Conservation (phyloP, 2,888 invertebrate genomes). For the Spisula subtruncata region DNA sequence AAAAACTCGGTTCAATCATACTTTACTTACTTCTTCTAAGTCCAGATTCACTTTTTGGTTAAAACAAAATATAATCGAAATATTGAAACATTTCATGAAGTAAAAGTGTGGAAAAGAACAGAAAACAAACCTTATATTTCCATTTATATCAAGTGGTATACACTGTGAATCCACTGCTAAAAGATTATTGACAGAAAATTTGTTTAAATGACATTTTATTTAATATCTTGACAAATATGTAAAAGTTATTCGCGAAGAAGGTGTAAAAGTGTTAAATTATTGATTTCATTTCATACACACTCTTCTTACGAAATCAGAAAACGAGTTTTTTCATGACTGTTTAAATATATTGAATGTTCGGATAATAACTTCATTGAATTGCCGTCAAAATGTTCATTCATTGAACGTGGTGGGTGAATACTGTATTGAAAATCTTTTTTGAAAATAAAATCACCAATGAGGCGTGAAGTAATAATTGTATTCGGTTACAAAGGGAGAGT, state of each 20-base stretch:
- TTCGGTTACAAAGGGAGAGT: background rate
- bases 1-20: no score
- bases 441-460: slow-evolving; percentile 23
- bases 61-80: no score
- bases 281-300: background rate
- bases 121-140: background rate
- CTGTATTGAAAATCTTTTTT: background rate
- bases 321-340: background rate
- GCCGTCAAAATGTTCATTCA: background rate
- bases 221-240: background rate
- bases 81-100: background rate
- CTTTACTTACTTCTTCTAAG: no score
- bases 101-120: no score
- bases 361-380: background rate
- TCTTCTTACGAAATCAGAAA: background rate
- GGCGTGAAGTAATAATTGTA: background rate
- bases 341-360: background rate
- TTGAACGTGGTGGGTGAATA: background rate
- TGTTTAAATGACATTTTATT: background rate
- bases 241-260: background rate
- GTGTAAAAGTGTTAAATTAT: slow-evolving; percentile 7
- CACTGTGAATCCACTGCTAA: background rate
- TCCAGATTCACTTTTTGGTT: no score
- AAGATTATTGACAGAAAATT: background rate
- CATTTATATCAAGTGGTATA: background rate